Percentiles rank a stretch among this genome's conserved stretches.
Evolutionary conservation across 2,113 vertebrate species (phyloP).

Genomic region (Macheiramphus alcinus): DNA sequence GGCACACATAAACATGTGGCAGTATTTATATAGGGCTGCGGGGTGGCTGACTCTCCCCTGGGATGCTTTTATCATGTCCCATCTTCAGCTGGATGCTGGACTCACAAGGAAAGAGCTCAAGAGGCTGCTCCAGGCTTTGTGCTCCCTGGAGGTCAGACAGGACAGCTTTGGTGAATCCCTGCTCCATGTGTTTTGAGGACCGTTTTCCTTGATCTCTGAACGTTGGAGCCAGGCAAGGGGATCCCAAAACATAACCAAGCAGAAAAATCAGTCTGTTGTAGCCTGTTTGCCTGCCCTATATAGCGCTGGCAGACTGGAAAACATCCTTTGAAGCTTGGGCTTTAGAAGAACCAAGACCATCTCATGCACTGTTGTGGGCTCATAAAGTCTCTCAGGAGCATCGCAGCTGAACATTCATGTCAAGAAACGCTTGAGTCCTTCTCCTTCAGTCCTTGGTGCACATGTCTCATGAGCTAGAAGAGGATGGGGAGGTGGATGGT

Average conservation of each 20-base stretch:
- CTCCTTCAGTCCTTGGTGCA: background rate
- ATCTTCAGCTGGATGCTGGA: background rate
- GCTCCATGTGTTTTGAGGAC: background rate
- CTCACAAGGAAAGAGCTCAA: background rate
- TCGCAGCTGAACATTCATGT: background rate
- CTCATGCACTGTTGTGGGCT: background rate
- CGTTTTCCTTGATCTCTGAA: background rate
- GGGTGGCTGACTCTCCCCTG: background rate
- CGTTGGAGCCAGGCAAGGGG: fast-evolving
- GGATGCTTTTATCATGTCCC: background rate
- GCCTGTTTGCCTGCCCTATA: background rate
- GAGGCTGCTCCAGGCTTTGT: background rate
- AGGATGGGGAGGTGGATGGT: background rate
- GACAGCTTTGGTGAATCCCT: background rate
- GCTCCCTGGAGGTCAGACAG: background rate
- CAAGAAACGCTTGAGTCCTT: background rate
- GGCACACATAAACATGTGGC: background rate
- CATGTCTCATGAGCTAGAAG: background rate
- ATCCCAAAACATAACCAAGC: background rate
- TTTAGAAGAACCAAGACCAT: background rate
- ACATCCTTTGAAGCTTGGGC: background rate
- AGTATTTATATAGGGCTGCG: background rate
- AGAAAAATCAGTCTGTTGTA: background rate
- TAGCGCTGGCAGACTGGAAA: background rate
- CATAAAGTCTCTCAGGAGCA: background rate